Conservation (phyloP, 1,140 invertebrate species). For the Lepidurus apus region DNA sequence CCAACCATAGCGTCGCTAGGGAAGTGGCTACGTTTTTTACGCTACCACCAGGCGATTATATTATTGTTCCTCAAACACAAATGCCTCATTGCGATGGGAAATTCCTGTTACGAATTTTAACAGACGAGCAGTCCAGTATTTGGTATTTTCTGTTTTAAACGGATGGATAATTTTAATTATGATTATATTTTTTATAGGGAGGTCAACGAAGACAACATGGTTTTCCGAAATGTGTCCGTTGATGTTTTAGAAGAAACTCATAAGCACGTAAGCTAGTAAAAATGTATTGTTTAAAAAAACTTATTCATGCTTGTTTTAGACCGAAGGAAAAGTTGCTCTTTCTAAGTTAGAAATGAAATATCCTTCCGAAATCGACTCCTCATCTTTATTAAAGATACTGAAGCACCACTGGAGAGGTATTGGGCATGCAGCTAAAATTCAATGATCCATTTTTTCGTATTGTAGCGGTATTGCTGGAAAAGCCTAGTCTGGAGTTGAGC, state of each 20-base stretch:
- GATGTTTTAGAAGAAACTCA: slow-evolving; percentile 55
- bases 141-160: slow-evolving; percentile 48
- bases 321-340: slow-evolving; percentile 40
- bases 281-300: slow-evolving; percentile 40
- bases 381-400: slow-evolving; percentile 56
- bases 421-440: neutral
- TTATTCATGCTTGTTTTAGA: slow-evolving; percentile 36
- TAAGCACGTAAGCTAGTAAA: slow-evolving; percentile 46
- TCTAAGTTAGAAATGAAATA: slow-evolving; percentile 46
- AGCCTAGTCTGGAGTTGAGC: slow-evolving; percentile 57
- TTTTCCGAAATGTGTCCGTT: slow-evolving; percentile 57
- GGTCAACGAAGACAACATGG: slow-evolving; percentile 69
- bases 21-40: slow-evolving; percentile 69
- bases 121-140: slow-evolving; percentile 66
- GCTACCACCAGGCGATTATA: slow-evolving; percentile 67
- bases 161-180: neutral
- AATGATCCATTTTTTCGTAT: neutral
- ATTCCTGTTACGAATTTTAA: slow-evolving; percentile 63
- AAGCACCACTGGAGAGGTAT: slow-evolving; percentile 39
- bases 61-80: slow-evolving; percentile 69
- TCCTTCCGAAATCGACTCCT: slow-evolving; percentile 59
- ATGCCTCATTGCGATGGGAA: slow-evolving; percentile 61
- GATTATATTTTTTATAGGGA: slow-evolving; percentile 52
- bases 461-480: slow-evolving; percentile 43
- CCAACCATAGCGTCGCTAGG: slow-evolving; percentile 59